phyloP scores from a whole-genome alignment of 2,113 vertebrate genomes.

The Pseudois nayaur region DNA sequence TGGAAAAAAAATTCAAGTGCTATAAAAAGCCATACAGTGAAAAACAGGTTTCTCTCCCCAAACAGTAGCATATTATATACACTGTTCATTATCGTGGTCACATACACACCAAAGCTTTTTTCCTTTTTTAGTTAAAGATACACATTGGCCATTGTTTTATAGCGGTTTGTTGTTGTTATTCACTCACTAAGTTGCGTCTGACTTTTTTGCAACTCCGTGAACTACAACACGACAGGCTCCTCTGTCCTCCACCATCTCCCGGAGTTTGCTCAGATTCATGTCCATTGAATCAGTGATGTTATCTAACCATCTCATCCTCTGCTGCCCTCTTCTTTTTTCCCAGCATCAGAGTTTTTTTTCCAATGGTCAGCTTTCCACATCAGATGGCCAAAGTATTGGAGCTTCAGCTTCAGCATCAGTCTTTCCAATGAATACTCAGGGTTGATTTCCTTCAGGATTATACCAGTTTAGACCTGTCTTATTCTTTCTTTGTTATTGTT shows the following conservation, averaged over 20 bases:
- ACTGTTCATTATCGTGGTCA: neutral
- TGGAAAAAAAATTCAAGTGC: neutral
- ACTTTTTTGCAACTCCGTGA: neutral
- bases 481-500: neutral
- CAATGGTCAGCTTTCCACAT: neutral
- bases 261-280: neutral
- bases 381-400: neutral
- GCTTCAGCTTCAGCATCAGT: neutral
- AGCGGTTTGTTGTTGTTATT: neutral
- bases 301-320: neutral
- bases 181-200: neutral
- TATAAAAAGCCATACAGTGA: neutral
- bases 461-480: neutral
- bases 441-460: neutral
- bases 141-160: neutral
- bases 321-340: neutral
- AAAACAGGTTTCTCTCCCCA: neutral
- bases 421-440: neutral
- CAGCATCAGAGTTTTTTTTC: neutral
- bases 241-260: neutral
- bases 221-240: neutral
- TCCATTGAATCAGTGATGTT: neutral
- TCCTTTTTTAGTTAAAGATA: neutral
- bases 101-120: neutral
- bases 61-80: neutral